These are phyloP conservation scores for Trichopoda pennipes DNA, from an alignment of 2,888 invertebrate species.

Conservation along the genomic window DNA sequence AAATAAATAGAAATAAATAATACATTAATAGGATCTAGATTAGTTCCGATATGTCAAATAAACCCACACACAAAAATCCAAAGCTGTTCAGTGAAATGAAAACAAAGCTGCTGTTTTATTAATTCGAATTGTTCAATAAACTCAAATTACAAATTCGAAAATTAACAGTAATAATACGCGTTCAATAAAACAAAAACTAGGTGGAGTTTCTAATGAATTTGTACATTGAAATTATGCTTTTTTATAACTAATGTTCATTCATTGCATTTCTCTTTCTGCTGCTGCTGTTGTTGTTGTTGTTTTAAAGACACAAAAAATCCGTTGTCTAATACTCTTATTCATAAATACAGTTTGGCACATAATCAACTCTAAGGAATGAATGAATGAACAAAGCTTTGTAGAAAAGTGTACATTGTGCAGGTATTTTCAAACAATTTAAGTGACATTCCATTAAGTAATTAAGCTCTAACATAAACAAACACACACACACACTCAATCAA, in stretches of 20 bases:
- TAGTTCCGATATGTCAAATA: conserved; percentile 40
- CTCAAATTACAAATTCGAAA: conserved; percentile 19
- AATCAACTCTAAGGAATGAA: too few relatives aligned
- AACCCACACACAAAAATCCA: conserved; percentile 21
- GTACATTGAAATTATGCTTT: not conserved
- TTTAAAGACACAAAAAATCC: not conserved
- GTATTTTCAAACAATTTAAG: conserved; percentile 60
- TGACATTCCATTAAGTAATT: conserved; percentile 67
- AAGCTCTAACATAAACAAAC: conserved; percentile 39
- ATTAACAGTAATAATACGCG: not conserved
- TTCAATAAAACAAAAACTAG: conserved; percentile 17
- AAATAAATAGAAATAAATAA: conserved; percentile 30
- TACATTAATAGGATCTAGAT: conserved; percentile 28
- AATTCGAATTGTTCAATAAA: conserved; percentile 27
- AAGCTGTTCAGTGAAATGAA: not conserved
- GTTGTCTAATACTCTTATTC: conserved; percentile 1
- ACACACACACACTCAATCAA: not conserved
- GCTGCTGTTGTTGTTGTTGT: not conserved
- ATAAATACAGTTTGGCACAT: too few relatives aligned
- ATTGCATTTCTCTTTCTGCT: not conserved
- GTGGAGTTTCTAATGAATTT: conserved; percentile 44
- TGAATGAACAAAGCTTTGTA: conserved; percentile 4
- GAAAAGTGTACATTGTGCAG: conserved; percentile 22
- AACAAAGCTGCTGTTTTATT: conserved; percentile 24
- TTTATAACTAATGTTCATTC: conserved; percentile 1